Conservation (phyloP, 1,140 invertebrate species). For the Frieseomelitta varia region DNA sequence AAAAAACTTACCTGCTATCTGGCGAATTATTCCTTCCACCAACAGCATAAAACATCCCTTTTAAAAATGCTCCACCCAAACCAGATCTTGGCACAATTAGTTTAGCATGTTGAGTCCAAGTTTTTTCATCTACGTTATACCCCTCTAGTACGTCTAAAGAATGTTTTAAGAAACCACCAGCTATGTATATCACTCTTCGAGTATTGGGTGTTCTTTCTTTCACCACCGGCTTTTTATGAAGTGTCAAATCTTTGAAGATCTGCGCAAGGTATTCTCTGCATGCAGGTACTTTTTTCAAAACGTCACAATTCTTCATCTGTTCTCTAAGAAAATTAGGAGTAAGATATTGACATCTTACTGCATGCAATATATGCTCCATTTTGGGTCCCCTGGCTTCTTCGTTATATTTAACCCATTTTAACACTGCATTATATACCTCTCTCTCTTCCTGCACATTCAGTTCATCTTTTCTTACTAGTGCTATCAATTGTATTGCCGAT, state of each 20-base stretch:
- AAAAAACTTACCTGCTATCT: slow-evolving; percentile 86
- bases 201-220: slow-evolving; percentile 93
- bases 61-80: slow-evolving; percentile 92
- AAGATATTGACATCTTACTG: slow-evolving; percentile 94
- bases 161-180: slow-evolving; percentile 93
- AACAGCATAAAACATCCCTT: slow-evolving; percentile 94
- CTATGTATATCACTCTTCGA: slow-evolving; percentile 93
- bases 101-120: slow-evolving; percentile 90
- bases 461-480: slow-evolving; percentile 92
- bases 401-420: slow-evolving; percentile 95
- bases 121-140: slow-evolving; percentile 92
- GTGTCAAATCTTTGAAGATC: slow-evolving; percentile 93
- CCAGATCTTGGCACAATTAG: slow-evolving; percentile 93
- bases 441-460: slow-evolving; percentile 94
- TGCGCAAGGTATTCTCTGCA: slow-evolving; percentile 94
- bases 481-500: slow-evolving; percentile 89
- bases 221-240: slow-evolving; percentile 91
- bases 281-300: slow-evolving; percentile 93
- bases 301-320: slow-evolving; percentile 94
- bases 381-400: slow-evolving; percentile 91
- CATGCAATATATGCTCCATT: slow-evolving; percentile 93
- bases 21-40: slow-evolving; percentile 95
- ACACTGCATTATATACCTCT: slow-evolving; percentile 95
- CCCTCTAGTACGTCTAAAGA: slow-evolving; percentile 93
- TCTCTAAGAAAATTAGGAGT: slow-evolving; percentile 94